Base-by-base conservation (phyloP, 2,113 vertebrate genomes). In the Labrus mixtus region DNA sequence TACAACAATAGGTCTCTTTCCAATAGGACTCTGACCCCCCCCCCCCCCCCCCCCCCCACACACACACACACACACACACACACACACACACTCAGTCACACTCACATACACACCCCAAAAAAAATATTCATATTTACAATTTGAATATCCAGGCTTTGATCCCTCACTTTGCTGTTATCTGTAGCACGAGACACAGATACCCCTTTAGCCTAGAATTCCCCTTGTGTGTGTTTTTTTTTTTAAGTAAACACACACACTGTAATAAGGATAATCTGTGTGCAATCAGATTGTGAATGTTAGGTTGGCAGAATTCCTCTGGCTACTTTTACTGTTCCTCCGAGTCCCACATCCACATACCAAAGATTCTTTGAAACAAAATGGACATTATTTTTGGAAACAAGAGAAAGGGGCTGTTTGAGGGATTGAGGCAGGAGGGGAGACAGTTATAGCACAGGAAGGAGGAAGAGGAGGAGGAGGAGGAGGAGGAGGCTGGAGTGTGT, bases 281-380 rank as follows among this genome's bases (percentile, higher is more conserved):
- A 84, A 61, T 81, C 78, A 81, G 80, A 81, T 69, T 77, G 64
- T 46, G 29, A 43, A 72, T 71, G 45, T 78, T 43, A 61, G 72
- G 73, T 46, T 79, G 68, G 55, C 19, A 60, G 53, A 54, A 25
- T 62, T 83, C 29, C 29, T 55, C 33, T 57, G 43, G 46, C 56
- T 68, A 39, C 51, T 60, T 76, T 41, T 25, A 17, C 25, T 25
- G 25, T 25, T 25, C 25, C 25, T 3, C 25, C 25, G 19, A 79
- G 65, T 50, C 33, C 58, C 41, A 39, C 55, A 59, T 73, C 56
- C 54, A 81, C 92, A 94, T 94, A 88, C 91, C 88, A 89, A 76
- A 65, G 77, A 94, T 94, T 94, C 90, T 89, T 93, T 89, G 78
- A 92, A 88, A 94, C 91, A 93, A 93, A 94, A 92, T 79, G 19